phyloP scores from a whole-genome alignment of 1,140 invertebrate genomes.

The Neomicropteryx cornuta region DNA sequence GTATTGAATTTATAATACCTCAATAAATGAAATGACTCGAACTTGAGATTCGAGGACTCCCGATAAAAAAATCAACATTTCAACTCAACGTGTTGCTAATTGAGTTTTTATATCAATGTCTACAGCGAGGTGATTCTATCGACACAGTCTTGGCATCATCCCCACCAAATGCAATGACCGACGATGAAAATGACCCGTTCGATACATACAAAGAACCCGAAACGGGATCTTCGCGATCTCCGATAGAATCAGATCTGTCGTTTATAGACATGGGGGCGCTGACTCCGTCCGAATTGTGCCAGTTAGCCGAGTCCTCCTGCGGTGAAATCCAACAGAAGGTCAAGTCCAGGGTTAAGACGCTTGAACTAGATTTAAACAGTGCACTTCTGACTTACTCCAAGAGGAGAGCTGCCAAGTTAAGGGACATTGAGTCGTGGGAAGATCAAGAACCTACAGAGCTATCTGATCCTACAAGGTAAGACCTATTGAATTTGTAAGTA shows the following conservation, averaged over 20 bases:
- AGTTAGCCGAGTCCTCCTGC: neutral
- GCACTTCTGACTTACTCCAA: constrained; percentile 37
- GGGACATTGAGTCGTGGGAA: constrained; percentile 36
- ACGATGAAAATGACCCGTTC: constrained; percentile 21
- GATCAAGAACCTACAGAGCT: constrained; percentile 36
- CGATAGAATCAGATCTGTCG: neutral
- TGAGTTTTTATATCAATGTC: too few relatives aligned
- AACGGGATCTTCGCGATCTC: constrained; percentile 5
- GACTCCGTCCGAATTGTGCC: neutral
- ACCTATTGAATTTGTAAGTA: neutral
- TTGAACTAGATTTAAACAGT: constrained; percentile 31
- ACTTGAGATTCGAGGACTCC: too few relatives aligned
- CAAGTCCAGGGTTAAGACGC: too few relatives aligned
- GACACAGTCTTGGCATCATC: constrained; percentile 48
- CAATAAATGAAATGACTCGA: too few relatives aligned
- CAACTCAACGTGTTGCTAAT: too few relatives aligned
- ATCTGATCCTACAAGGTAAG: constrained; percentile 32
- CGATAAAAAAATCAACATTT: too few relatives aligned
- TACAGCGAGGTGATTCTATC: constrained; percentile 43
- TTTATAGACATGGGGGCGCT: neutral
- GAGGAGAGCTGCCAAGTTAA: constrained; percentile 30
- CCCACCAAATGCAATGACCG: constrained; percentile 26
- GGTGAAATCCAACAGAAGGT: too few relatives aligned
- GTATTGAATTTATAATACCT: too few relatives aligned
- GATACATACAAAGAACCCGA: constrained; percentile 10